Percentiles rank a stretch among this genome's conserved stretches.
phyloP scores from a whole-genome alignment of 23 tunicate species.

The Halocynthia aurantium region DNA sequence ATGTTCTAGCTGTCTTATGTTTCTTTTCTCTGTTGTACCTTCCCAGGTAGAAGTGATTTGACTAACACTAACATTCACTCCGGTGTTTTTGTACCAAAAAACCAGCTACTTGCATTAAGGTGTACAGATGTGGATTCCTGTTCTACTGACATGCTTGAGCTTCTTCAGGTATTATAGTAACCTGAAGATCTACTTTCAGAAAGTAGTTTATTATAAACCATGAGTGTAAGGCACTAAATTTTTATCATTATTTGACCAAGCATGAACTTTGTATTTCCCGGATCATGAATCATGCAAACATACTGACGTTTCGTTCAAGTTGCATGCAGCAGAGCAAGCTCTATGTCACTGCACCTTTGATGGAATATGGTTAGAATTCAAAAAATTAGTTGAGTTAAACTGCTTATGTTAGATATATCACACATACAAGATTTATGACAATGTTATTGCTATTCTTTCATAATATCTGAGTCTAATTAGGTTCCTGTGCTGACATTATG shows the following conservation, averaged over 20 bases:
- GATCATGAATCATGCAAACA: constrained; percentile 37
- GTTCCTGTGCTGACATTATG: constrained; percentile 61
- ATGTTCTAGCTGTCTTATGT: too few relatives aligned
- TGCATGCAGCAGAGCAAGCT: constrained; percentile 32
- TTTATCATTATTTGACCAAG: not conserved
- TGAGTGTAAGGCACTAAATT: too few relatives aligned
- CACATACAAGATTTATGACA: not conserved
- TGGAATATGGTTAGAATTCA: constrained; percentile 49
- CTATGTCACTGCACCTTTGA: constrained; percentile 37
- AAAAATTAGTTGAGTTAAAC: not conserved
- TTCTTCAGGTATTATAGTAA: constrained; percentile 13
- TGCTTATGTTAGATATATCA: not conserved
- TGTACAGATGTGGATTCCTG: constrained; percentile 12
- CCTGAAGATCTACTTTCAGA: not conserved
- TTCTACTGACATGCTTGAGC: not conserved
- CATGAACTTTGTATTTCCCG: constrained; percentile 35
- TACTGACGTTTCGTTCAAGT: constrained; percentile 28
- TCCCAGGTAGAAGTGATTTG: too few relatives aligned
- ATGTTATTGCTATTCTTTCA: too few relatives aligned
- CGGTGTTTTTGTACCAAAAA: too few relatives aligned
- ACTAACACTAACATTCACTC: too few relatives aligned
- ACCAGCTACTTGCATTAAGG: not conserved
- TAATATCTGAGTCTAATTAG: not conserved
- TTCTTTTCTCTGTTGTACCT: too few relatives aligned
- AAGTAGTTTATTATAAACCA: too few relatives aligned